Base-by-base conservation (phyloP, 1,140 invertebrate species). In the Glossosoma conforme region DNA sequence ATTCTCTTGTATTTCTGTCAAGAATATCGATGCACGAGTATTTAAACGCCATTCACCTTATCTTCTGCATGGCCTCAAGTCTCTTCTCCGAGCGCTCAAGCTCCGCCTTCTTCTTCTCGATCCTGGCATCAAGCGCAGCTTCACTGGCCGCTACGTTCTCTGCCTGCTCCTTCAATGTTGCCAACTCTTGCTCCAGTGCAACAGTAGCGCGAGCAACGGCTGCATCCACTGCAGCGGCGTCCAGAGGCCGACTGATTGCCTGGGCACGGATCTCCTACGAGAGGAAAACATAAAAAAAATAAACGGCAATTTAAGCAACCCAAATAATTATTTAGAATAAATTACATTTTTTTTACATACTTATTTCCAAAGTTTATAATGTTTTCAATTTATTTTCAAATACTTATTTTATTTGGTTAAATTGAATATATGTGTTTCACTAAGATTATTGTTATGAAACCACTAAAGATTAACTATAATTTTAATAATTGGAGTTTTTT, bases 11-110 rank as follows among this genome's bases (percentile, higher is more conserved):
- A n/a, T n/a, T n/a, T n/a, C n/a, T n/a, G n/a, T n/a, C n/a, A n/a
- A n/a, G n/a, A n/a, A n/a, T n/a, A n/a, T n/a, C n/a, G n/a, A n/a
- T n/a, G n/a, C n/a, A n/a, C n/a, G n/a, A n/a, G n/a, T n/a, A n/a
- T n/a, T n/a, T n/a, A n/a, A n/a, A n/a, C n/a, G n/a, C n/a, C n/a
- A n/a, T 64, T 65, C 62, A 87, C 86, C 85, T 82, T 28, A 98
- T 94, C 83, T 93, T 94, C 67, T 93, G 90, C 59, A 99, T 76
- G 0, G 95, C 91, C 62, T 90, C 83, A 28, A 98, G 70, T 44
- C 97, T 74, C 68, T 98, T 98, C 63, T 93, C 86, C 63, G 93
- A 93, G 52, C 96, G 75, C 54, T 97, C 91, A 38, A 97, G 75
- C 66, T 98, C 97, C 3, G 82, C 81, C 59, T 83, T 81, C 58